These are phyloP conservation scores for Strix occidentalis DNA, from an alignment of 2,797 vertebrate species.

Conservation along the genomic window DNA sequence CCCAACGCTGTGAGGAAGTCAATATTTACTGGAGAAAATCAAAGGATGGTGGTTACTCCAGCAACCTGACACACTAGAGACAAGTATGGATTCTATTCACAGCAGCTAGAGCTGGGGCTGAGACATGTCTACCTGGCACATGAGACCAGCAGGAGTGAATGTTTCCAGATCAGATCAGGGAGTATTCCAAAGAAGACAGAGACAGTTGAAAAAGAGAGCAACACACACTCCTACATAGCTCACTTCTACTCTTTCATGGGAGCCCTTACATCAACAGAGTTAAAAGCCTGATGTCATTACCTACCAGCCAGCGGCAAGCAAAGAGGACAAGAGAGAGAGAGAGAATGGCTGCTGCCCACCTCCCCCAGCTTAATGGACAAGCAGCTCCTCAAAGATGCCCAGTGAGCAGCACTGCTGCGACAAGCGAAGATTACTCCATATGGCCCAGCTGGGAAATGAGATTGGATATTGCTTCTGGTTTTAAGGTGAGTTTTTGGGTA, in stretches of 20 bases:
- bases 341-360: background rate
- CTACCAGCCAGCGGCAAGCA: background rate
- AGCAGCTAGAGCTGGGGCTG: background rate
- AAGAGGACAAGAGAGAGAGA: background rate
- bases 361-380: background rate
- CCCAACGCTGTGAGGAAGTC: background rate
- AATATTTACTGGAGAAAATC: background rate
- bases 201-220: background rate
- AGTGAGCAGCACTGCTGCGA: background rate
- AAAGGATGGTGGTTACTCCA: background rate
- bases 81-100: background rate
- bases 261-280: background rate
- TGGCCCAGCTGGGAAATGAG: background rate
- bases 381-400: background rate
- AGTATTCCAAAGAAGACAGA: background rate
- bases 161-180: background rate
- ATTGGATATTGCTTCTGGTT: background rate
- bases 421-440: background rate
- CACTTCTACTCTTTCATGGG: background rate
- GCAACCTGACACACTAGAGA: background rate
- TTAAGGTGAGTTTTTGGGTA: background rate
- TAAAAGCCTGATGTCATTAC: background rate
- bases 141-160: background rate
- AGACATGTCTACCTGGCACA: fast-evolving
- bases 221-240: background rate